Evolutionary conservation across 2,113 vertebrate species (phyloP).

Genomic region (Beaufortia kweichowensis): DNA sequence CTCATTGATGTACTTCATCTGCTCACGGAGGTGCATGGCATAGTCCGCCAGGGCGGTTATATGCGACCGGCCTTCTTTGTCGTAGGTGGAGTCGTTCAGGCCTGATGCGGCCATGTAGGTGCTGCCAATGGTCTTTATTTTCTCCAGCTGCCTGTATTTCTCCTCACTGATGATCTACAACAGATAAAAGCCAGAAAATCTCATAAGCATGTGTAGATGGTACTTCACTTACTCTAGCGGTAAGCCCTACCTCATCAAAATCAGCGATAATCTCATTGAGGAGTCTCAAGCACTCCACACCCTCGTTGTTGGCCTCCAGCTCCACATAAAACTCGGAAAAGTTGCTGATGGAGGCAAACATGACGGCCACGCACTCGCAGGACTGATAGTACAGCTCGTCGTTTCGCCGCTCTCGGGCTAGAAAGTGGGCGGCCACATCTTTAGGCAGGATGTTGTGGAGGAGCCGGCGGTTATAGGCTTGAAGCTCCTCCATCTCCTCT

Average conservation of each 20-base stretch:
- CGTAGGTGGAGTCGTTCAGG: slow-evolving; percentile 90
- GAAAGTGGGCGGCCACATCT: slow-evolving; percentile 92
- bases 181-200: not conserved
- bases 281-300: slow-evolving; percentile 91
- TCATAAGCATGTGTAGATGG: too few relatives aligned
- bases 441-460: slow-evolving; percentile 96
- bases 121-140: slow-evolving; percentile 96
- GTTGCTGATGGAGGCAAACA: slow-evolving; percentile 98
- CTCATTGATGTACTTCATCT: slow-evolving; percentile 94
- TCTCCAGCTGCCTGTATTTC: slow-evolving; percentile 89
- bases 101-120: slow-evolving; percentile 96
- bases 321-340: slow-evolving; percentile 98
- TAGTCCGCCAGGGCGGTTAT: slow-evolving; percentile 88
- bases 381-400: slow-evolving; percentile 97
- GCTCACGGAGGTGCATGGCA: slow-evolving; percentile 89
- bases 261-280: slow-evolving; percentile 97
- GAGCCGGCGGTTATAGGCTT: slow-evolving; percentile 92
- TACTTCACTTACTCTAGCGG: not conserved
- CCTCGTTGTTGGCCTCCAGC: slow-evolving; percentile 96
- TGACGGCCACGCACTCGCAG: slow-evolving; percentile 93
- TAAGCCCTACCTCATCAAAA: slow-evolving; percentile 85
- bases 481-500: slow-evolving; percentile 96
- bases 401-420: slow-evolving; percentile 88
- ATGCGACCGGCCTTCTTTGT: slow-evolving; percentile 85
- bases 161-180: slow-evolving; percentile 90